Evolutionary conservation across 2,113 vertebrate species (phyloP).

Genomic region (Prunella himalayana): DNA sequence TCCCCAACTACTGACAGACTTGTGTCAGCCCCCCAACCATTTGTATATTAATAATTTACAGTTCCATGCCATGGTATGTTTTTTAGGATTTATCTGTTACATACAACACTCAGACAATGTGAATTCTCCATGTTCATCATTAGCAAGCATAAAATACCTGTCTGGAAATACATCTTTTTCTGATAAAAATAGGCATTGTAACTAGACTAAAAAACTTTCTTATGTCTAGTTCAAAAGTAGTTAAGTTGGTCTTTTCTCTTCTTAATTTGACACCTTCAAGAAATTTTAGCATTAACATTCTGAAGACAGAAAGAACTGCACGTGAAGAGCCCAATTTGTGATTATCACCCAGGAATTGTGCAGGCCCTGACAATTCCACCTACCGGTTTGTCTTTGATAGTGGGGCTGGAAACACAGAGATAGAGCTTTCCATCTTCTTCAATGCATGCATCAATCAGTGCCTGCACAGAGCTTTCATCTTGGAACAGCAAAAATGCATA

Average conservation of each 20-base stretch:
- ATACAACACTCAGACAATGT: neutral
- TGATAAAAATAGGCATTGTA: neutral
- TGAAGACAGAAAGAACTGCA: neutral
- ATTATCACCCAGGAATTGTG: neutral
- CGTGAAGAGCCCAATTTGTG: neutral
- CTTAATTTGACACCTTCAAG: neutral
- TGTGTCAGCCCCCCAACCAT: neutral
- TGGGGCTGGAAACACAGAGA: conserved; percentile 97
- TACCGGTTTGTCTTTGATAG: conserved; percentile 99
- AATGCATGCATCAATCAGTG: conserved; percentile 97
- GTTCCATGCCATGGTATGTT: neutral
- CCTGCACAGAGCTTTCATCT: conserved; percentile 98
- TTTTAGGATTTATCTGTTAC: neutral
- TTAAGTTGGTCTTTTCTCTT: neutral
- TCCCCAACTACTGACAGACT: neutral
- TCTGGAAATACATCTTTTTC: neutral
- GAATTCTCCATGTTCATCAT: neutral
- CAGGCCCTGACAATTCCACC: conserved; percentile 56
- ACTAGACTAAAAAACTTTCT: neutral
- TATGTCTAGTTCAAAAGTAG: neutral
- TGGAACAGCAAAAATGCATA: conserved; percentile 98
- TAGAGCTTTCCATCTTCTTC: conserved; percentile 98
- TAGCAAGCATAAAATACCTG: neutral
- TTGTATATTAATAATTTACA: neutral
- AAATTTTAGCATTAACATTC: neutral